A percentile compares a stretch with the other conserved stretches of the same genome.
phyloP scores from a whole-genome alignment of 1,140 invertebrate species.

The Euschistus heros region DNA sequence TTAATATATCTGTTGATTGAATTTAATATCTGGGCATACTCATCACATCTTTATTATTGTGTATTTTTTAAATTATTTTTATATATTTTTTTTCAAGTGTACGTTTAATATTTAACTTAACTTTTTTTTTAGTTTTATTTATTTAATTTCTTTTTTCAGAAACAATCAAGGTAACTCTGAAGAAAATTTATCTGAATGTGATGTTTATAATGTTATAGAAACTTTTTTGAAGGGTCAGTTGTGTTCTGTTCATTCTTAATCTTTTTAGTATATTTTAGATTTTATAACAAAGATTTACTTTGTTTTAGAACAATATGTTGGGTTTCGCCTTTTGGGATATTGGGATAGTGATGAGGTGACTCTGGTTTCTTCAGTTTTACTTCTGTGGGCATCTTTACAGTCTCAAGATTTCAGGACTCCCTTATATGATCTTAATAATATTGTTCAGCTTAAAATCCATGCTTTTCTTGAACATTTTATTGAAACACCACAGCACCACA shows the following conservation, averaged over 20 bases:
- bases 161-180: background rate
- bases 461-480: slow-evolving; percentile 9
- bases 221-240: slow-evolving; percentile 2
- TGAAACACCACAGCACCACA: slow-evolving; percentile 7
- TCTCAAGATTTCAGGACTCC: slow-evolving; percentile 1
- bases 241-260: background rate
- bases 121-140: too few relatives aligned
- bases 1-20: too few relatives aligned
- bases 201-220: background rate
- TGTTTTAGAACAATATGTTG: background rate
- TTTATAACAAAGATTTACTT: background rate
- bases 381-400: slow-evolving; percentile 3
- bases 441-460: slow-evolving; percentile 5
- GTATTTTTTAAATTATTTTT: too few relatives aligned
- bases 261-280: background rate
- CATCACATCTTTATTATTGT: too few relatives aligned
- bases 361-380: slow-evolving; percentile 4
- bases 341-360: slow-evolving; percentile 17
- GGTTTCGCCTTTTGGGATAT: background rate
- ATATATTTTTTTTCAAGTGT: too few relatives aligned
- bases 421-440: background rate
- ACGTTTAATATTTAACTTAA: too few relatives aligned
- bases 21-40: too few relatives aligned
- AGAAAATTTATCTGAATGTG: background rate
- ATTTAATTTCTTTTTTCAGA: background rate